Percentiles rank a stretch among this genome's conserved stretches.
Evolutionary conservation across 2,888 invertebrate genomes (phyloP).

Genomic region (Exocentrus adspersus): DNA sequence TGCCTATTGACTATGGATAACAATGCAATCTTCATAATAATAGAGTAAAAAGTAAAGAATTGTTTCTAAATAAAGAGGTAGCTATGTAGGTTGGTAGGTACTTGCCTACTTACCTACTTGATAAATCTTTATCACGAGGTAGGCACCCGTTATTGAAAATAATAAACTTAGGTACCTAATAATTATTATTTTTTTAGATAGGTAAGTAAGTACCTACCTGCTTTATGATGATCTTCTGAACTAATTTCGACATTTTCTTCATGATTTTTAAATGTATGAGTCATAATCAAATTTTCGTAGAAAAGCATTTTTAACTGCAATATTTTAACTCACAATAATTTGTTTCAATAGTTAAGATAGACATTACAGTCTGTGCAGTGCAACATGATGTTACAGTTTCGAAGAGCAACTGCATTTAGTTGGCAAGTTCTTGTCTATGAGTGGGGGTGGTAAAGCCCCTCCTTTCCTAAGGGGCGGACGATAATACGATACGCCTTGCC

Average conservation of each 20-base stretch:
- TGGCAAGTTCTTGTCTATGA: slow-evolving; percentile 10
- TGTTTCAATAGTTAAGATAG: slow-evolving; percentile 8
- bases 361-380: slow-evolving; percentile 12
- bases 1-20: too few species aligned
- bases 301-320: not conserved
- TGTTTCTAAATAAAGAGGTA: not conserved
- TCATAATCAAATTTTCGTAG: too few species aligned
- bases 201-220: not conserved
- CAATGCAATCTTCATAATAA: too few species aligned
- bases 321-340: slow-evolving; percentile 7
- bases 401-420: slow-evolving; percentile 14
- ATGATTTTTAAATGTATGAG: not conserved
- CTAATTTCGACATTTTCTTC: not conserved
- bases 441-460: slow-evolving; percentile 22
- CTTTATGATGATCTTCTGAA: not conserved
- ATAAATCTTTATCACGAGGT: too few species aligned
- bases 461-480: slow-evolving; percentile 22
- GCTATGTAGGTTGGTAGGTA: too few species aligned
- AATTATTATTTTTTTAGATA: not conserved
- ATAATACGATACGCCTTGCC: slow-evolving; percentile 17
- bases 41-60: not conserved
- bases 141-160: too few species aligned
- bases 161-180: too few species aligned
- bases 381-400: slow-evolving; percentile 13
- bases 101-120: too few species aligned